Evolutionary conservation across 2,113 vertebrate species (phyloP).

Genomic region (Rhinolophus sinicus): DNA sequence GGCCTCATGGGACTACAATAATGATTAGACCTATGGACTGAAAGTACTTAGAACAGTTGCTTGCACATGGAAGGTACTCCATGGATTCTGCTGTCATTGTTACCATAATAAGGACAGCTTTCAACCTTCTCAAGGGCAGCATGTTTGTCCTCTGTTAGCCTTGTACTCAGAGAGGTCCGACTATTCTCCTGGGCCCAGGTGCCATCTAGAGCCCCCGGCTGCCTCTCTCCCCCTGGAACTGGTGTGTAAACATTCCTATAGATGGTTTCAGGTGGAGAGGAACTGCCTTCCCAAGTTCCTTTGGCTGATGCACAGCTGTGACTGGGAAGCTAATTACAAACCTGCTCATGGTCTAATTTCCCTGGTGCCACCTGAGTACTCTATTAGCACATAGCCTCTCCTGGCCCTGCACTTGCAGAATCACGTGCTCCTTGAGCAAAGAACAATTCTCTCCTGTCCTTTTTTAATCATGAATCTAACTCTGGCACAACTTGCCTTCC

Average conservation of each 20-base stretch:
- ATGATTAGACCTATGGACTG: not conserved
- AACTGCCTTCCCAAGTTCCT: not conserved
- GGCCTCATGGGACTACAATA: not conserved
- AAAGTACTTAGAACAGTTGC: not conserved
- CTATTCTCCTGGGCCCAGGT: not conserved
- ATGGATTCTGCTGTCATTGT: rapidly evolving
- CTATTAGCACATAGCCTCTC: not conserved
- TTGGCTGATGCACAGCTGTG: constrained; percentile 11
- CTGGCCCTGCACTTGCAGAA: constrained; percentile 28
- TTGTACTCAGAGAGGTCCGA: not conserved
- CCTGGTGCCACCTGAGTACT: not conserved
- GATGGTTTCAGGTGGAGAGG: not conserved
- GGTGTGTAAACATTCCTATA: not conserved
- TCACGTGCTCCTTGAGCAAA: not conserved
- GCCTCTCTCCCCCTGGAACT: not conserved
- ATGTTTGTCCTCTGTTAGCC: not conserved
- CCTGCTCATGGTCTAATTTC: constrained; percentile 73
- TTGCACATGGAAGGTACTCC: not conserved
- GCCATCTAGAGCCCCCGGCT: not conserved
- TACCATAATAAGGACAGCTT: not conserved
- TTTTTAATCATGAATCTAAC: too few species aligned
- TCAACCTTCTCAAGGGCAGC: not conserved
- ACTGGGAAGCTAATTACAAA: constrained; percentile 68
- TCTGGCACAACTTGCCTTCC: not conserved
- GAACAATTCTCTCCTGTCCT: not conserved